Conservation (phyloP, 2,888 invertebrate genomes). For the Melangyna quadrimaculata region DNA sequence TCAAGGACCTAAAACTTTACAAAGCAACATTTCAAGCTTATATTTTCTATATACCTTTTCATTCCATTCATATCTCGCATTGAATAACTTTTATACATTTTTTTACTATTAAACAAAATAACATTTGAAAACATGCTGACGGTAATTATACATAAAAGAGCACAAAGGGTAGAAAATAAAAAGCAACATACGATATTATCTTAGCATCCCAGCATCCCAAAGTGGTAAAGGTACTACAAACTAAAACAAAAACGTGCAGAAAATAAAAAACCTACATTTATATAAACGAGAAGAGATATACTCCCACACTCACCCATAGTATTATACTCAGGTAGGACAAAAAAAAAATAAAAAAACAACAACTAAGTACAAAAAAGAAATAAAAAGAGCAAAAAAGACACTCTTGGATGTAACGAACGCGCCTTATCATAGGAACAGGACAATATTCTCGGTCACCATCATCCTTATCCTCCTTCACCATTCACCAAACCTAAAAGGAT, state of each 20-base stretch:
- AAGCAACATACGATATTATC: conserved; percentile 32
- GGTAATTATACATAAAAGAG: conserved; percentile 17
- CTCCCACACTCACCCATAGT: background rate
- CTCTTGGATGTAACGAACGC: conserved; percentile 63
- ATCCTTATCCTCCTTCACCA: background rate
- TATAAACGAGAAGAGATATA: background rate
- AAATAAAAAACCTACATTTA: conserved; percentile 41
- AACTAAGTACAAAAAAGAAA: background rate
- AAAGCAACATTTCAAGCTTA: too few relatives aligned
- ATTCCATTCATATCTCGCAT: too few relatives aligned
- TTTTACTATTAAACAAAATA: background rate
- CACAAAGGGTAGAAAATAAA: conserved; percentile 32
- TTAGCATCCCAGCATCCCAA: background rate
- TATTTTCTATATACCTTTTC: too few relatives aligned
- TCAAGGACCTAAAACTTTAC: too few relatives aligned
- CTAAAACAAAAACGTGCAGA: conserved; percentile 47
- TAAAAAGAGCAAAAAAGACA: conserved; percentile 47
- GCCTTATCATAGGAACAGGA: conserved; percentile 63
- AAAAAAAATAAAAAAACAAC: background rate
- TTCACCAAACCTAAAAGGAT: too few relatives aligned
- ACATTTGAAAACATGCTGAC: conserved; percentile 28
- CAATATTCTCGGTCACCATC: conserved; percentile 41
- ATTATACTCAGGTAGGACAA: background rate
- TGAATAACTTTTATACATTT: too few relatives aligned
- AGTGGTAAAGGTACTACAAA: conserved; percentile 11